These are phyloP conservation scores for Megalonaias nervosa DNA, from an alignment of 1,140 invertebrate genomes.

Conservation along the genomic window DNA sequence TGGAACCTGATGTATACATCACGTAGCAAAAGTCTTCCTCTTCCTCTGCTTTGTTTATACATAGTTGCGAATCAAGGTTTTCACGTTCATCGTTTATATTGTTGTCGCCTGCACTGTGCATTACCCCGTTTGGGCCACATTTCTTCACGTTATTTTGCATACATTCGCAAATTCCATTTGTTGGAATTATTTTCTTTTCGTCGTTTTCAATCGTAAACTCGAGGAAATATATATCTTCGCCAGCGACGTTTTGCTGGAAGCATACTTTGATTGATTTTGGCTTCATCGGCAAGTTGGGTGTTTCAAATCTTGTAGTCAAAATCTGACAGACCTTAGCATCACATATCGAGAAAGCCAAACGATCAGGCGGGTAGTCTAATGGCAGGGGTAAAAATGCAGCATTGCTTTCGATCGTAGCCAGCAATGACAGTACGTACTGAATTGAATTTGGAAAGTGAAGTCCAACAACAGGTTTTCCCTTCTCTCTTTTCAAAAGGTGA, in stretches of 20 bases:
- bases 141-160: no score
- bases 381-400: conserved; percentile 48
- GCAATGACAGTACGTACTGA: conserved; percentile 41
- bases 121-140: no score
- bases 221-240: no score
- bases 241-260: not conserved
- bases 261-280: conserved; percentile 20
- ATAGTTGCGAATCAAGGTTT: not conserved
- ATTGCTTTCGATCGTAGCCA: conserved; percentile 31
- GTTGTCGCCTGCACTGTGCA: no score
- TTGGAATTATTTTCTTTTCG: no score
- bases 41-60: not conserved
- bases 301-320: conserved; percentile 30
- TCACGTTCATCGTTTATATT: conserved; percentile 2
- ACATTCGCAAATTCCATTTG: no score
- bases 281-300: not conserved
- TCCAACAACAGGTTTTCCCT: conserved; percentile 28
- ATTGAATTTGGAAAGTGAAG: conserved; percentile 49
- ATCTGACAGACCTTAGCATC: conserved; percentile 37
- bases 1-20: conserved; percentile 57
- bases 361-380: conserved; percentile 42
- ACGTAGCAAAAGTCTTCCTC: conserved; percentile 43
- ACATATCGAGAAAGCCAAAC: conserved; percentile 43
- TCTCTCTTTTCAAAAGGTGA: no score
- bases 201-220: no score